Percentiles rank a stretch among this genome's conserved stretches.
Evolutionary conservation across 2,113 vertebrate genomes (phyloP).

Genomic region (Neolamprologus fasciatus): DNA sequence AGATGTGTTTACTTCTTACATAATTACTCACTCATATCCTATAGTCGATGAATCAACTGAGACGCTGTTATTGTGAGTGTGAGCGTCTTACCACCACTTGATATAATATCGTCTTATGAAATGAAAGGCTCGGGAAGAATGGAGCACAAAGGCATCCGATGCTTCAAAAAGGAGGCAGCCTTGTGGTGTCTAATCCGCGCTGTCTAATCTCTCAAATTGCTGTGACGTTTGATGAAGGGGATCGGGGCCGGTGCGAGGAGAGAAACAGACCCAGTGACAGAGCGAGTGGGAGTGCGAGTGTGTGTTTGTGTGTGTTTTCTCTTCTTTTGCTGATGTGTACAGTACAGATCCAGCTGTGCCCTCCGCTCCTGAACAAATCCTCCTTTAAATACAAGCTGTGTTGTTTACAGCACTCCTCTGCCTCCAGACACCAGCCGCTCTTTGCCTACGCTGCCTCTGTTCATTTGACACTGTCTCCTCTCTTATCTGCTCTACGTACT

Average conservation of each 20-base stretch:
- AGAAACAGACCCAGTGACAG: slow-evolving; percentile 20
- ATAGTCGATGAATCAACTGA: slow-evolving; percentile 33
- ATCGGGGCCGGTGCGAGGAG: slow-evolving; percentile 16
- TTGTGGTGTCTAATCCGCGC: slow-evolving; percentile 55
- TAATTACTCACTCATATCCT: slow-evolving; percentile 49
- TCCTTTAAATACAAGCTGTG: slow-evolving; percentile 50
- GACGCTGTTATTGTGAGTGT: slow-evolving; percentile 38
- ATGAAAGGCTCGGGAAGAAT: slow-evolving; percentile 57
- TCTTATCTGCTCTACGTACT: slow-evolving; percentile 52
- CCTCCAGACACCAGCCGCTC: slow-evolving; percentile 34
- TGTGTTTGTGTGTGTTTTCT: background rate
- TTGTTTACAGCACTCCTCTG: slow-evolving; percentile 48
- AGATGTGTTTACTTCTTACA: slow-evolving; percentile 61
- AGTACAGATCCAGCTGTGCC: slow-evolving; percentile 35
- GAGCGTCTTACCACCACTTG: slow-evolving; percentile 52
- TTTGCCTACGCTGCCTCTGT: slow-evolving; percentile 13
- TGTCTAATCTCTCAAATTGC: slow-evolving; percentile 68
- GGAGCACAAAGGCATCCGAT: slow-evolving; percentile 52
- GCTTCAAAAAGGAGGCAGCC: slow-evolving; percentile 51
- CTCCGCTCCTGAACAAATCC: slow-evolving; percentile 50
- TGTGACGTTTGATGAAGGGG: slow-evolving; percentile 62
- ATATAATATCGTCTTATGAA: slow-evolving; percentile 57
- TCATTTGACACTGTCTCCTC: slow-evolving; percentile 42
- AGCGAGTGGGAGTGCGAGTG: background rate
- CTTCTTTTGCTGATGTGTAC: slow-evolving; percentile 35